A percentile compares a stretch with the other conserved stretches of the same genome.
Evolutionary conservation across 2,797 vertebrate species (phyloP).

Genomic region (Phyllotis vaccarum): DNA sequence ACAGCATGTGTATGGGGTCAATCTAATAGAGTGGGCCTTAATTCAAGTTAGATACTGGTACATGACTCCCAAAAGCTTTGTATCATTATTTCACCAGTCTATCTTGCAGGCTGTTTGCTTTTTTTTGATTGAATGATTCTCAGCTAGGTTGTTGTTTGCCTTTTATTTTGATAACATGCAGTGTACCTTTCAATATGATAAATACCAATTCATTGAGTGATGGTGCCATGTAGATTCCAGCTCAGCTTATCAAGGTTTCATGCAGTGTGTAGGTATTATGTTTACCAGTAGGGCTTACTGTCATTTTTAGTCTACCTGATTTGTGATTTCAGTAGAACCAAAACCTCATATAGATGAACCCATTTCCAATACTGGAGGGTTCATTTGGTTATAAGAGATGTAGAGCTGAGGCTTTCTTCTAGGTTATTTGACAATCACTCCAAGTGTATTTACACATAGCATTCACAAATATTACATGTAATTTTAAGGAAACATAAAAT

Average conservation of each 20-base stretch:
- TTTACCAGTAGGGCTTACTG: neutral
- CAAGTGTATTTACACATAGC: neutral
- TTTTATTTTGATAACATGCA: neutral
- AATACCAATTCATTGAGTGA: neutral
- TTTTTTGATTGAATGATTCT: neutral
- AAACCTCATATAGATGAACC: neutral
- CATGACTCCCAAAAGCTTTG: no score
- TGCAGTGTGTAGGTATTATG: neutral
- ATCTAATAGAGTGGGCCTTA: neutral
- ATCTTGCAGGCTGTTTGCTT: neutral
- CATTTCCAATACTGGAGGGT: neutral
- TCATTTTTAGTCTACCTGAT: neutral
- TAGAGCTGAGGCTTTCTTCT: fast-evolving
- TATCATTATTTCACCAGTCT: neutral
- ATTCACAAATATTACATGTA: neutral
- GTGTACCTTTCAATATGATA: neutral
- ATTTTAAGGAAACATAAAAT: neutral
- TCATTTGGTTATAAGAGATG: neutral
- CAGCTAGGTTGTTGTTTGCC: neutral
- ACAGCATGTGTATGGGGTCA: neutral
- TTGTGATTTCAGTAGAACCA: fast-evolving
- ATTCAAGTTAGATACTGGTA: neutral
- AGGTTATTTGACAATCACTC: neutral
- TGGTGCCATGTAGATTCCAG: no score
- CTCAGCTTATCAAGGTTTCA: neutral